Base-by-base conservation (phyloP, 2,797 vertebrate species). In the Myripristis murdjan region DNA sequence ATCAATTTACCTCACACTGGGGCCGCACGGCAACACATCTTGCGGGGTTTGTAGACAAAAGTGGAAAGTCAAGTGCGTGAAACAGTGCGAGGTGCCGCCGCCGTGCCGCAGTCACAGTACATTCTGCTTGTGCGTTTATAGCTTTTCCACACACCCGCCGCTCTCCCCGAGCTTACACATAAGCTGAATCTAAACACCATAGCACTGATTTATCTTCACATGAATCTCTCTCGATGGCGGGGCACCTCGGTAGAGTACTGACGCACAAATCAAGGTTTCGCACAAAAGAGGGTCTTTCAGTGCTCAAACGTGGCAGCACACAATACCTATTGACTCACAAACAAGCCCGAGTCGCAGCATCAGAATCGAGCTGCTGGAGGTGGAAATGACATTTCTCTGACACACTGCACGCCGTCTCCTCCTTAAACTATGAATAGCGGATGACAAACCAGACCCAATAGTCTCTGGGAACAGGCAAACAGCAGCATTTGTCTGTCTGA, bases 341-440 rank as follows among this genome's bases (percentile, higher is more conserved):
- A 64, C 43, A 46, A 47, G 24, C 23, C 11, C 20, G 11, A 28
- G 53, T 20, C 28, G 22, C 39, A 23, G n/a, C 18, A 56, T 41
- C 51, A 15, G 35, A 46, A 3, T 33, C 11, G 46, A 43, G 4
- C 43, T n/a, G 47, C 11, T 48, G 22, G 56, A 28, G 47, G 62
- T 46, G 22, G 51, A 62, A 59, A 55, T 67, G 35, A 55, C 56
- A 63, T 53, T 26, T 60, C 15, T 68, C 54, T 59, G 53, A 75
- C 18, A 31, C 54, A 58, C 31, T 53, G 49, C 1, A 0, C 37
- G 55, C 43, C 2, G 9, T 56, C 39, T 53, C 39, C n/a, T 43
- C 24, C 28, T 26, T 6, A 4, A 60, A 11, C 49, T 16, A 31
- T 70, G 60, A 76, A 65, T 61, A 71, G 61, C 51, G 22, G 56